A percentile compares a stretch with the other conserved stretches of the same genome.
phyloP scores from a whole-genome alignment of 2,113 vertebrate species.

The Carassius auratus region DNA sequence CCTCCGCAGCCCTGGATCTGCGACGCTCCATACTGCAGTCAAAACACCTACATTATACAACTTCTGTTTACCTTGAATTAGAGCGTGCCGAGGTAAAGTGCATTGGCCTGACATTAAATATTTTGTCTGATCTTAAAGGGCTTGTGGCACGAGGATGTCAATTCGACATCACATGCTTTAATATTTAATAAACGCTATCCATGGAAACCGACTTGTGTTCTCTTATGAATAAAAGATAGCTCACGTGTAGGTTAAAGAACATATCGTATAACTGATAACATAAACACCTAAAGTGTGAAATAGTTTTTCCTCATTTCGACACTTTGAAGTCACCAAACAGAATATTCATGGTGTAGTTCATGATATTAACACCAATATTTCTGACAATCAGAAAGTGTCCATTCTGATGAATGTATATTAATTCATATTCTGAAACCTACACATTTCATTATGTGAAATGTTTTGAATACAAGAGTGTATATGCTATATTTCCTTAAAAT shows the following conservation, averaged over 20 bases:
- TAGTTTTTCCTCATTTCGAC: background rate
- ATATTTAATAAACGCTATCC: constrained; percentile 58
- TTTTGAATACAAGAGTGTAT: background rate
- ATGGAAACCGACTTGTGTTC: constrained; percentile 54
- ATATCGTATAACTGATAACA: constrained; percentile 10
- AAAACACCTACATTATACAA: constrained; percentile 35
- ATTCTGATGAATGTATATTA: too few relatives aligned
- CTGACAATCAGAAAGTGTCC: too few relatives aligned
- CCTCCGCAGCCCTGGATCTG: constrained; percentile 74
- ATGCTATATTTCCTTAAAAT: background rate
- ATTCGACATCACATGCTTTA: constrained; percentile 48
- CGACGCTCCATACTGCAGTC: constrained; percentile 69
- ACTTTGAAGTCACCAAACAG: too few relatives aligned
- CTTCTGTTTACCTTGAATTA: background rate
- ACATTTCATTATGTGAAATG: too few relatives aligned
- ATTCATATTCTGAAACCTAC: too few relatives aligned
- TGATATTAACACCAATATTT: too few relatives aligned
- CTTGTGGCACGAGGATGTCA: constrained; percentile 38
- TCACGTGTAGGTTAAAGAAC: constrained; percentile 11
- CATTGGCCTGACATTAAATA: constrained; percentile 16
- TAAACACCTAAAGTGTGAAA: constrained; percentile 3
- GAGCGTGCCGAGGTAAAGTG: background rate
- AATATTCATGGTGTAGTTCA: too few relatives aligned
- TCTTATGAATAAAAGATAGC: constrained; percentile 25
- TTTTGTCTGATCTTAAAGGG: constrained; percentile 39